These are phyloP conservation scores for Bubo bubo DNA, from an alignment of 2,113 vertebrate genomes.

Conservation along the genomic window DNA sequence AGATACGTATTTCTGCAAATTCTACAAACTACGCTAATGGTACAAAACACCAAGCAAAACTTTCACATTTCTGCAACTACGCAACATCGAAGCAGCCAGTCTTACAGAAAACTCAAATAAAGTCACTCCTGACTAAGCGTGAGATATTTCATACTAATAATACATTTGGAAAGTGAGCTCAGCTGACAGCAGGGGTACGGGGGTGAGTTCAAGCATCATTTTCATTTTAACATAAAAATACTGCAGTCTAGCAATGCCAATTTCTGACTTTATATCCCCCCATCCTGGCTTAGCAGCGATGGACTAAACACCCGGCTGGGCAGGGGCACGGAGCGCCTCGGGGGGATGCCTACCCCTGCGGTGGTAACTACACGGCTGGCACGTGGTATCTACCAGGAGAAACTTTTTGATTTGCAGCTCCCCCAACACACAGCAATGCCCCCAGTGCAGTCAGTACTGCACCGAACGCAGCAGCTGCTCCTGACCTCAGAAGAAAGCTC, in stretches of 20 bases:
- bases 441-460: neutral
- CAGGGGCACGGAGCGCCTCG: fast-evolving
- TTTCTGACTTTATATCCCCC: neutral
- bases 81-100: neutral
- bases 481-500: neutral
- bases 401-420: neutral
- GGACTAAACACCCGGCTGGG: neutral
- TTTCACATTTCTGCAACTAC: neutral
- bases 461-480: neutral
- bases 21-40: neutral
- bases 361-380: neutral
- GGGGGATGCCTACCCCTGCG: neutral
- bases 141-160: neutral
- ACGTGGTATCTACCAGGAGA: neutral
- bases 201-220: neutral
- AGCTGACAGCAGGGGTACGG: neutral
- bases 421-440: neutral
- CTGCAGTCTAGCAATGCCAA: neutral
- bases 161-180: neutral
- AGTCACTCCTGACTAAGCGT: neutral
- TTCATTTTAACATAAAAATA: neutral
- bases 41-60: neutral
- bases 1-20: neutral
- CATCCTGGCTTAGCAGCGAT: neutral
- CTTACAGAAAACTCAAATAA: neutral